Percentiles rank a stretch among this genome's conserved stretches.
Evolutionary conservation across 2,797 vertebrate genomes (phyloP).

Genomic region (Propithecus perrieri): DNA sequence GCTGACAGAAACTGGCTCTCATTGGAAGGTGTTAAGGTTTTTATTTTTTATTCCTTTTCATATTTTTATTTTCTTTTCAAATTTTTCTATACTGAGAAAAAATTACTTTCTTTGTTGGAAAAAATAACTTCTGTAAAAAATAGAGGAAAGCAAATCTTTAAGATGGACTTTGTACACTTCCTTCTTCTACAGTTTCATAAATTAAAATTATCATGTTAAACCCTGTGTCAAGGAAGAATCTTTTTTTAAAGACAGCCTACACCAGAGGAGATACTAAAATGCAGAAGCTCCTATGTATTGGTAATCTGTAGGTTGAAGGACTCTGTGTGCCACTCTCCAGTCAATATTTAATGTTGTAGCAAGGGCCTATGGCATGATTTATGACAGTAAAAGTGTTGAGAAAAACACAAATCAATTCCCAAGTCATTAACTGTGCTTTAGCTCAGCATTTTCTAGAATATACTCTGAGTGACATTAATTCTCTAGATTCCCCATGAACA

Average conservation of each 20-base stretch:
- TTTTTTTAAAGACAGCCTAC: not conserved
- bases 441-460: not conserved
- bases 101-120: slow-evolving; percentile 20
- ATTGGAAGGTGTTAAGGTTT: not conserved
- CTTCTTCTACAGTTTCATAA: not conserved
- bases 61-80: not conserved
- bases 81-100: not conserved
- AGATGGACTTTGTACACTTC: not conserved
- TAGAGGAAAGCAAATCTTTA: not conserved
- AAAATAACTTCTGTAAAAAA: not conserved
- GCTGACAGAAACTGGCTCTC: not conserved
- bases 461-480: not conserved
- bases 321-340: not conserved
- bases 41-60: not conserved
- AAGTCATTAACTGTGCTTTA: not conserved
- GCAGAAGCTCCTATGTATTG: not conserved
- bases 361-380: not conserved
- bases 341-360: not conserved
- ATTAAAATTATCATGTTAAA: not conserved
- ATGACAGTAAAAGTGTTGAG: not conserved
- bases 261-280: not conserved
- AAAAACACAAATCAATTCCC: not conserved
- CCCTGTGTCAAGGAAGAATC: not conserved
- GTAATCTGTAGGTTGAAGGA: not conserved
- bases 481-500: not conserved